A percentile compares a stretch with the other conserved stretches of the same genome.
These are phyloP conservation scores for Oreochromis grahami DNA, from an alignment of 2,797 vertebrate genomes.

Conservation along the genomic window DNA sequence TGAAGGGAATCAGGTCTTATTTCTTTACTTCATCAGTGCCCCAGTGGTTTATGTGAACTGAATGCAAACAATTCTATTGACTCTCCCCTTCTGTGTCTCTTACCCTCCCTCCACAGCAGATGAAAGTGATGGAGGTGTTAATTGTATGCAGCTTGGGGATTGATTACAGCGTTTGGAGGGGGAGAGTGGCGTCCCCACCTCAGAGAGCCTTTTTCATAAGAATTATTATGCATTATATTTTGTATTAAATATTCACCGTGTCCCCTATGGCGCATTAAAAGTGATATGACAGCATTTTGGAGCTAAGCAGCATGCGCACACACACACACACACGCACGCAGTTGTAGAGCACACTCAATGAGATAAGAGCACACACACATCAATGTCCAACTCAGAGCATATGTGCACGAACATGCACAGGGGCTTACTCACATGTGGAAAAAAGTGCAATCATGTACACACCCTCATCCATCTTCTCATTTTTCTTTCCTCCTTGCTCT, in stretches of 20 bases:
- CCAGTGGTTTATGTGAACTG: conserved; percentile 17
- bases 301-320: neutral
- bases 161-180: conserved; percentile 27
- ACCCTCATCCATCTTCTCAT: neutral
- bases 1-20: neutral
- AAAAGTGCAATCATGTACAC: neutral
- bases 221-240: conserved; percentile 49
- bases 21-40: neutral
- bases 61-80: conserved; percentile 33
- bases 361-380: neutral
- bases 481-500: neutral
- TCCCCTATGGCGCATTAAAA: conserved; percentile 37
- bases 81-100: neutral
- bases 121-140: conserved; percentile 46
- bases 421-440: neutral
- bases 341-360: neutral
- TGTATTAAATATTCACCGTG: conserved; percentile 33
- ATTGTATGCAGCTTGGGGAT: conserved; percentile 46
- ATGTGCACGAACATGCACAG: neutral
- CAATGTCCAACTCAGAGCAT: conserved; percentile 6
- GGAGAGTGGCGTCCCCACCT: neutral
- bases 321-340: neutral
- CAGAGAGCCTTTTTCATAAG: conserved; percentile 24
- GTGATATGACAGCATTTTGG: conserved; percentile 43
- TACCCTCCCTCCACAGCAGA: conserved; percentile 23